These are phyloP conservation scores for Rapana venosa DNA, from an alignment of 2,888 invertebrate species.

Conservation along the genomic window DNA sequence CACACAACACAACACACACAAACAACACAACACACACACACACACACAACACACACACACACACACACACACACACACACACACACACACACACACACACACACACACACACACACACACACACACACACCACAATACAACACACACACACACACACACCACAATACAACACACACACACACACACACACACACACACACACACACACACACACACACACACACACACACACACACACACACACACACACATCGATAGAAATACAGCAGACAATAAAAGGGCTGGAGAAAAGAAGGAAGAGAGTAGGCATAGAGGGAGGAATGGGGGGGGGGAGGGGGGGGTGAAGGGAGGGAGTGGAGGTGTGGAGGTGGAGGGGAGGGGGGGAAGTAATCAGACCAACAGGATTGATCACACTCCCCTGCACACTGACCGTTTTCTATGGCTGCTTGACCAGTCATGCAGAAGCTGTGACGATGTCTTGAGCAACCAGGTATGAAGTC, in stretches of 20 bases:
- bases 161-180: background rate
- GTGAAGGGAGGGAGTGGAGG: background rate
- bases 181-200: background rate
- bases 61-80: background rate
- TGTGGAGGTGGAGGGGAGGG: background rate
- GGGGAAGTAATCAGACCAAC: background rate
- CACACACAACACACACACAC: background rate
- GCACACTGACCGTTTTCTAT: background rate
- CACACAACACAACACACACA: conserved; percentile 18
- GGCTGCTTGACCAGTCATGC: background rate
- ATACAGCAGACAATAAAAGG: background rate
- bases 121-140: background rate
- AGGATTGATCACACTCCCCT: conserved; percentile 20
- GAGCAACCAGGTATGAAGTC: background rate
- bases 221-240: background rate
- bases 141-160: background rate
- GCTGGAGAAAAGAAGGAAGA: no score
- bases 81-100: background rate
- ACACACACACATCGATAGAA: background rate
- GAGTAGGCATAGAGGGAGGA: background rate
- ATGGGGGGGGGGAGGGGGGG: background rate
- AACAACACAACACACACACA: background rate
- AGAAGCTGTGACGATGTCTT: background rate
- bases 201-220: background rate
- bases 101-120: background rate